Conservation (phyloP, 2,888 invertebrate species). For the Cephus runcator region DNA sequence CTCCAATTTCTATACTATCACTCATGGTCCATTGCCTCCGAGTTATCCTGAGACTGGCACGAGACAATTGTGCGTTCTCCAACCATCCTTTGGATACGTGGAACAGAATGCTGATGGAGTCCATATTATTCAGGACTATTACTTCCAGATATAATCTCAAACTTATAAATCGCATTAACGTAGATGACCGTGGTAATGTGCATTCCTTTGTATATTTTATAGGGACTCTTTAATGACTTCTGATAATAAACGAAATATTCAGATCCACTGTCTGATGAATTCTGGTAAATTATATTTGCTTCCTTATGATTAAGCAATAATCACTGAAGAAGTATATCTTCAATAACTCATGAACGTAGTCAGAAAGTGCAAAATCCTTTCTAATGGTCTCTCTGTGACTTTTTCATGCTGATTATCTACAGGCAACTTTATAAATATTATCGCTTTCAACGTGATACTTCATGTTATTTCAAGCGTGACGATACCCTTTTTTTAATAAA, state of each 20-base stretch:
- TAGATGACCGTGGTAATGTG: background rate
- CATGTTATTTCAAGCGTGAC: background rate
- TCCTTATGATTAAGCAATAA: too few species aligned
- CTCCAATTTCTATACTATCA: background rate
- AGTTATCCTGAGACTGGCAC: conserved; percentile 1
- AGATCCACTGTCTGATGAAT: background rate
- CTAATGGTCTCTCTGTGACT: too few species aligned
- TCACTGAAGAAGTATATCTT: too few species aligned
- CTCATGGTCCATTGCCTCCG: background rate
- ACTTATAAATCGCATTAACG: background rate
- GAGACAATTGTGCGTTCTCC: background rate
- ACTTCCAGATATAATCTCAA: background rate
- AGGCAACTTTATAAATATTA: background rate
- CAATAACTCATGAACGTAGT: too few species aligned
- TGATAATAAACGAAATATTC: background rate
- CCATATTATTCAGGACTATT: background rate
- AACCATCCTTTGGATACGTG: background rate
- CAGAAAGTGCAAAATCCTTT: too few species aligned
- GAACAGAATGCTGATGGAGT: background rate
- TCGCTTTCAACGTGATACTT: background rate
- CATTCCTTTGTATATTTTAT: background rate
- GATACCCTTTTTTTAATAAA: background rate
- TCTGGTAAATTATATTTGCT: background rate
- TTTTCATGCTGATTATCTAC: background rate
- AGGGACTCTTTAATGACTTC: background rate